Evolutionary conservation across 2,888 invertebrate genomes (phyloP).

Genomic region (Athripsodes cinereus): DNA sequence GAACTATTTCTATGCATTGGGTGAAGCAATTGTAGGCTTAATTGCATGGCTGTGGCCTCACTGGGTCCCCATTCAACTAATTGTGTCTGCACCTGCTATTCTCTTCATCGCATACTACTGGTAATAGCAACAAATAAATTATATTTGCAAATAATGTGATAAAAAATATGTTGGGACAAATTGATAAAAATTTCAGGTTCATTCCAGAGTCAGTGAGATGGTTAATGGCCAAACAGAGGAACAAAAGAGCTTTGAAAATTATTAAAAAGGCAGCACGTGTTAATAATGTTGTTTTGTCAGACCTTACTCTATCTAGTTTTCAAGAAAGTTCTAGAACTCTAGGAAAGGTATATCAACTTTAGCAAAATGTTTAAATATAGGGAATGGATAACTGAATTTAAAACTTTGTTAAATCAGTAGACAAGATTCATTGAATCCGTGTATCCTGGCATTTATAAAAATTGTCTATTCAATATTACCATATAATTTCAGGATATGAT

Average conservation of each 20-base stretch:
- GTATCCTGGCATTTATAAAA: not conserved
- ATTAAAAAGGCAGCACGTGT: conserved; percentile 51
- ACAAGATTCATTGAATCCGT: not conserved
- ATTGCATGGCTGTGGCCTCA: conserved; percentile 53
- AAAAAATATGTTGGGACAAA: not conserved
- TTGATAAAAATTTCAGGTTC: conserved; percentile 34
- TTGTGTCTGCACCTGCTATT: conserved; percentile 54
- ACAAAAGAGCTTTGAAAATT: conserved; percentile 48
- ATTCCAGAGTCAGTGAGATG: conserved; percentile 63
- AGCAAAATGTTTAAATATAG: too few species aligned
- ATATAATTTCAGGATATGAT: conserved; percentile 5
- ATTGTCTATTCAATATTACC: not conserved
- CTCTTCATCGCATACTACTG: conserved; percentile 55
- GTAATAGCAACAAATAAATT: conserved; percentile 37
- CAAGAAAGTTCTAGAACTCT: conserved; percentile 27
- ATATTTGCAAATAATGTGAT: too few species aligned
- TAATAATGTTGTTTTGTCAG: conserved; percentile 47
- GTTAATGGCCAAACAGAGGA: conserved; percentile 52
- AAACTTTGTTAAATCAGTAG: not conserved
- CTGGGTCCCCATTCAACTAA: conserved; percentile 54
- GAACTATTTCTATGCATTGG: conserved; percentile 59
- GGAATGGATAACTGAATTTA: too few species aligned
- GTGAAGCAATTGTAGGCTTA: conserved; percentile 56
- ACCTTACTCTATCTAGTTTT: conserved; percentile 40
- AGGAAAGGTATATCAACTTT: too few species aligned